Percentiles rank a stretch among this genome's conserved stretches.
Conservation (phyloP, 2,113 vertebrate species). For the Pygoscelis antarcticus region DNA sequence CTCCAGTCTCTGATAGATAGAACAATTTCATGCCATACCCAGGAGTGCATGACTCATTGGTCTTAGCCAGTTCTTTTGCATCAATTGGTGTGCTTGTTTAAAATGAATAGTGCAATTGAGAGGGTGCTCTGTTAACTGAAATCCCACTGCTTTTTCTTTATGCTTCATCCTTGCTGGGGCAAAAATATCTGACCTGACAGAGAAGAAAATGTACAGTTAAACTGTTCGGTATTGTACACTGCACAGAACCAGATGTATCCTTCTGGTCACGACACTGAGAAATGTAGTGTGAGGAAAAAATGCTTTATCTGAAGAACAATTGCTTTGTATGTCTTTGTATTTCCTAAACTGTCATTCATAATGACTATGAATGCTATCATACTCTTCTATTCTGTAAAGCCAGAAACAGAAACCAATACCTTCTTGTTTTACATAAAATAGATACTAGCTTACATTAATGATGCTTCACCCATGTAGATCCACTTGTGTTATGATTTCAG, state of each 20-base stretch:
- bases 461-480: fast-evolving
- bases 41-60: neutral
- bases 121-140: neutral
- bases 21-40: neutral
- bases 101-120: neutral
- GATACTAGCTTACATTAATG: neutral
- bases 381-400: neutral
- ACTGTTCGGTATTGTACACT: neutral
- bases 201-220: neutral
- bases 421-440: neutral
- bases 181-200: neutral
- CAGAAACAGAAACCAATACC: neutral
- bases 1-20: neutral
- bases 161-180: neutral
- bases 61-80: neutral
- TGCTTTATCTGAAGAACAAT: neutral
- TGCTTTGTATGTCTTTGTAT: neutral
- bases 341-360: neutral
- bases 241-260: neutral
- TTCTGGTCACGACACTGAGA: neutral
- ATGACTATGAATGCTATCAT: neutral
- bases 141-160: neutral
- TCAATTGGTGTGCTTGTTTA: neutral
- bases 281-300: neutral
- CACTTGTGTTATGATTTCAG: neutral